A percentile compares a stretch with the other conserved stretches of the same genome.
Evolutionary conservation across 2,888 invertebrate species (phyloP).

Genomic region (Drosophila peninsularis): DNA sequence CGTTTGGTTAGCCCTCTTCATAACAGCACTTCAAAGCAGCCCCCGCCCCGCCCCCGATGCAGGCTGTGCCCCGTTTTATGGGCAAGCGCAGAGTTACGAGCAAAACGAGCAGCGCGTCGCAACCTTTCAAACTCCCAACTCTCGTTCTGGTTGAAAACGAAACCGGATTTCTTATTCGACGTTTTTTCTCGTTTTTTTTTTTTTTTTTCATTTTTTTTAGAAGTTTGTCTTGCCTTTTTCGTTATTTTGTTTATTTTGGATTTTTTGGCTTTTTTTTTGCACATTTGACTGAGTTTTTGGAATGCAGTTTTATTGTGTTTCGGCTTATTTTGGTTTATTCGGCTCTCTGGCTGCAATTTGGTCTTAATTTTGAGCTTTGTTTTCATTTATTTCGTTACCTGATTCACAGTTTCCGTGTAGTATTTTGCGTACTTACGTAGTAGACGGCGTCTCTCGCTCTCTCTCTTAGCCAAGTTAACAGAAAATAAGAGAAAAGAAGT

Average conservation of each 20-base stretch:
- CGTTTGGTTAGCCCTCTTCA: slow-evolving; percentile 54
- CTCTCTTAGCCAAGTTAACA: too few relatives aligned
- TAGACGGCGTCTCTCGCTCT: slow-evolving; percentile 24
- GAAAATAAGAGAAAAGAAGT: not conserved
- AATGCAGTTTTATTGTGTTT: slow-evolving; percentile 68
- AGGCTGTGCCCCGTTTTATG: slow-evolving; percentile 53
- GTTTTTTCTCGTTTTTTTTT: slow-evolving; percentile 9
- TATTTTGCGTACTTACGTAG: slow-evolving; percentile 58
- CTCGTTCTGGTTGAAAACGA: slow-evolving; percentile 79
- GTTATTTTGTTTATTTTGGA: slow-evolving; percentile 22
- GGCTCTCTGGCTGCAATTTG: slow-evolving; percentile 23
- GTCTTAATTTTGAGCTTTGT: slow-evolving; percentile 25
- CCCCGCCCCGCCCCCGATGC: slow-evolving; percentile 15
- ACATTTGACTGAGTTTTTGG: slow-evolving; percentile 76
- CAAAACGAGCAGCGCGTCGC: slow-evolving; percentile 41
- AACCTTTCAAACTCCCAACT: slow-evolving; percentile 57
- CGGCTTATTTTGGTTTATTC: slow-evolving; percentile 53
- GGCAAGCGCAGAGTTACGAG: slow-evolving; percentile 56
- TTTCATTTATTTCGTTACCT: slow-evolving; percentile 31
- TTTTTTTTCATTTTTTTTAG: slow-evolving; percentile 52
- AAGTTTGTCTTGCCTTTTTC: slow-evolving; percentile 64
- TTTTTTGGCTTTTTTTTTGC: slow-evolving; percentile 33
- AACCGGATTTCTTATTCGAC: slow-evolving; percentile 80
- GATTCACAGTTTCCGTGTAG: slow-evolving; percentile 69
- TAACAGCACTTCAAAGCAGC: slow-evolving; percentile 57